Base-by-base conservation (phyloP, 2,113 vertebrate species). In the Charadrius vociferus region DNA sequence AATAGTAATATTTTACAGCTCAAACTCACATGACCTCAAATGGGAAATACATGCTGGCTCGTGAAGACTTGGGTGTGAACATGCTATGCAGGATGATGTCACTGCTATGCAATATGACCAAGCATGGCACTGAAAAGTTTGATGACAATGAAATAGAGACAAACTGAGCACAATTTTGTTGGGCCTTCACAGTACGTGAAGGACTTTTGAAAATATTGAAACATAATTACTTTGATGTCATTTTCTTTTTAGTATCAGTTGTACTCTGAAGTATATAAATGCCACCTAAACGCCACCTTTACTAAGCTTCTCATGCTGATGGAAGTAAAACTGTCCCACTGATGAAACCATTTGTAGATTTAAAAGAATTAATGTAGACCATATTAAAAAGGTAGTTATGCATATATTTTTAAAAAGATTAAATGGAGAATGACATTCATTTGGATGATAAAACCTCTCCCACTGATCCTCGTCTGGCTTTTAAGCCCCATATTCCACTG, bases 21-120 rank as follows among this genome's bases (percentile, higher is more conserved):
- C 16, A 50, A 55, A 52, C 37, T 73, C 26, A 11, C 9, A 15
- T 15, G 23, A 65, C 24, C 14, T 66, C 29, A 68, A 17, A 39
- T 29, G 27, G n/a, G n/a, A n/a, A 15, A 39, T 27, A 29, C 3
- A 39, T 16, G 7, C 5, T 12, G 59, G 41, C 15, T 71, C 29
- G 20, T 7, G 37, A 67, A 36, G 59, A 47, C 8, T 50, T 1
- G 0, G 39, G 22, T 3, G 1, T 36, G 24, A 63, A 39, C 1
- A 0, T 53, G 37, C 3, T 45, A 3, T 13, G 27, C 18, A 36
- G 37, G 22, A 43, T 50, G 10, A 43, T 70, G 34, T 47, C 59
- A 56, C 21, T 19, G n/a, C 9, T 62, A 16, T 18, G 27, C 30
- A 77, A 7, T 43, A 14, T 12, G 43, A 45, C 75, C 30, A 8